Conservation (phyloP, 2,888 invertebrate genomes). For the Parnassius orleans region DNA sequence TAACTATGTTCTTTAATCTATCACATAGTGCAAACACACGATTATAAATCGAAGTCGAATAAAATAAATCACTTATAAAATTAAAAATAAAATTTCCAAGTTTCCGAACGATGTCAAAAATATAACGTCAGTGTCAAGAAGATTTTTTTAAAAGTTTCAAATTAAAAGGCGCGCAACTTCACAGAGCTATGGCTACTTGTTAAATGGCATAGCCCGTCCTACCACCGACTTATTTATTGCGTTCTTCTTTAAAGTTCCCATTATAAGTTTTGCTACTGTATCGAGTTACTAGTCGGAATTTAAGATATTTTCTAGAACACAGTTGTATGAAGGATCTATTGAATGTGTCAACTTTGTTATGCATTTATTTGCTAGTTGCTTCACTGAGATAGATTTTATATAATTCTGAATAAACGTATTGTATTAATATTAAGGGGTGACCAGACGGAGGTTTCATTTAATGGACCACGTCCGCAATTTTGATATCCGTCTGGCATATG, state of each 20-base stretch:
- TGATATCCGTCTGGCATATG: too few species aligned
- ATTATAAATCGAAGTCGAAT: too few species aligned
- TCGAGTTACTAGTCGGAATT: constrained; percentile 37
- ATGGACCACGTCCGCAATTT: too few species aligned
- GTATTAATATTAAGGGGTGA: background rate
- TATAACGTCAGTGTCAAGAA: constrained; percentile 23
- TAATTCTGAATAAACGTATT: background rate
- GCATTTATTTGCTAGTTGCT: too few species aligned
- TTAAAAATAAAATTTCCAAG: constrained; percentile 5
- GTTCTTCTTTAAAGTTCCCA: constrained; percentile 43
- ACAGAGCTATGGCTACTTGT: constrained; percentile 30
- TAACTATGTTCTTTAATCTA: background rate
- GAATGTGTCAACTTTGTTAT: background rate
- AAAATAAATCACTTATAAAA: constrained; percentile 13
- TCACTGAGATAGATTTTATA: too few species aligned
- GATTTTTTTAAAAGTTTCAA: constrained; percentile 25
- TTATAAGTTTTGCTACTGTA: constrained; percentile 56
- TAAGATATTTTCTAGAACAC: constrained; percentile 43
- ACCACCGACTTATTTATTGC: too few species aligned
- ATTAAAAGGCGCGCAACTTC: too few species aligned
- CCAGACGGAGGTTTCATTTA: too few species aligned
- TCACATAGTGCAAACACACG: background rate
- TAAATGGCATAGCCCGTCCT: constrained; percentile 28
- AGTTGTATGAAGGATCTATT: constrained; percentile 33
- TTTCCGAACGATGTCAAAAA: constrained; percentile 15